phyloP scores from a whole-genome alignment of 2,797 vertebrate genomes.

The Acanthurus lineatus region DNA sequence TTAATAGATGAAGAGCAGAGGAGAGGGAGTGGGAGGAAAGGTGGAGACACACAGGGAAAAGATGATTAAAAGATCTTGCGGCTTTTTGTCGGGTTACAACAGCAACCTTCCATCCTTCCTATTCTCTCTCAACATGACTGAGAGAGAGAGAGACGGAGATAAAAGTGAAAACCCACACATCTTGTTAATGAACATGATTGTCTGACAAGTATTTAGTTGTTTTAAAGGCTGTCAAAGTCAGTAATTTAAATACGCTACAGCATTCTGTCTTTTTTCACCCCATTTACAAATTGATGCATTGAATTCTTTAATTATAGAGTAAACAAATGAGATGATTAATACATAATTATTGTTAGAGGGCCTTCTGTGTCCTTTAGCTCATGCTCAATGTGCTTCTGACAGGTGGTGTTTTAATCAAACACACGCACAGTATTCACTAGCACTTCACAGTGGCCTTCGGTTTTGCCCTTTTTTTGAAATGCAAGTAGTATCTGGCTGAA shows the following conservation, averaged over 20 bases:
- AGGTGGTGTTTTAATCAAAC: conserved; percentile 56
- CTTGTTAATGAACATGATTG: conserved; percentile 47
- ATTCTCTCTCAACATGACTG: conserved; percentile 46
- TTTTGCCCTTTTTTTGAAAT: conserved; percentile 38
- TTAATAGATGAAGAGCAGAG: conserved; percentile 62
- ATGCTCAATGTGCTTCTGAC: conserved; percentile 34
- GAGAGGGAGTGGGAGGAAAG: conserved; percentile 59
- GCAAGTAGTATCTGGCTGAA: conserved; percentile 50
- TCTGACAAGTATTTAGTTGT: conserved; percentile 39
- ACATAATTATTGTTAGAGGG: conserved; percentile 11
- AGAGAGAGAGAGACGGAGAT: conserved; percentile 22
- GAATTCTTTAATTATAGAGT: conserved; percentile 32
- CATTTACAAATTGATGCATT: conserved; percentile 11
- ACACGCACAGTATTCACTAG: conserved; percentile 25
- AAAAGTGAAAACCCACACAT: conserved; percentile 44
- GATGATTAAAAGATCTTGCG: conserved; percentile 68
- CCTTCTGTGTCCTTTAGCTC: conserved; percentile 35
- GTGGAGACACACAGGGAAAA: conserved; percentile 43
- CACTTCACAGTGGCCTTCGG: conserved; percentile 26
- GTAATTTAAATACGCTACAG: neutral
- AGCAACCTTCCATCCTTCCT: conserved; percentile 29
- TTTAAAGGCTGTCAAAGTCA: conserved; percentile 40
- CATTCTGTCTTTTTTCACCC: conserved; percentile 8
- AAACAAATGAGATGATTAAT: conserved; percentile 19
- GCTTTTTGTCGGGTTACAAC: conserved; percentile 55